Base-by-base conservation (phyloP, 1,140 invertebrate species). In the Anthonomus grandis region DNA sequence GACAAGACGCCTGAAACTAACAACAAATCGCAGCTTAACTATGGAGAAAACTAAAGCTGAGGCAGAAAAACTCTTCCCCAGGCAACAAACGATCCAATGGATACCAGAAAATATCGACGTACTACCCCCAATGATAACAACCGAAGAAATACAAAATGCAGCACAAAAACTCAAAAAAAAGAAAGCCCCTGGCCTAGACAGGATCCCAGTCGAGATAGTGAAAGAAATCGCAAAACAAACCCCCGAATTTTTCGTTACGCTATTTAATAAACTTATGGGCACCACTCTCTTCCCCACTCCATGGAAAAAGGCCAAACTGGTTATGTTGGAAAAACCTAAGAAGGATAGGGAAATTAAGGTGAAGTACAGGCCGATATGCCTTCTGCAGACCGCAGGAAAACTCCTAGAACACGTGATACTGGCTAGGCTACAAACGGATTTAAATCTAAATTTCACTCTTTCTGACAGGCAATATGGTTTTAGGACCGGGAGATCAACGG, bases 401-500 rank as follows among this genome's bases (percentile, higher is more conserved):
- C n/a, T 6, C n/a, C 6, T 8, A 8, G 27, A 31, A n/a, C 27
- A 31, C n/a, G 27, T 31, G 27, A 31, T 31, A 6, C 6, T 8
- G 27, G 6, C 27, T 8, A 31, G 27, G n/a, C n/a, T 31, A n/a
- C n/a, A n/a, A n/a, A n/a, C n/a, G n/a, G n/a, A n/a, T n/a, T n/a
- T n/a, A n/a, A n/a, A n/a, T n/a, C n/a, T n/a, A n/a, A n/a, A n/a
- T n/a, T n/a, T n/a, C n/a, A n/a, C n/a, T n/a, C n/a, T n/a, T n/a
- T n/a, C n/a, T n/a, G n/a, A n/a, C 6, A 31, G n/a, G 6, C 27
- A 31, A n/a, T 31, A 31, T 31, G 27, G 27, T 31, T 31, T 31
- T n/a, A 6, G 36, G 8, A 46, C 22, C 8, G 57, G 31, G 0
- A 63, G n/a, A 39, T 74, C 71, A 0, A 78, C 76, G 8, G 66